Conservation (phyloP, 2,888 invertebrate genomes). For the Hecatera dysodea region DNA sequence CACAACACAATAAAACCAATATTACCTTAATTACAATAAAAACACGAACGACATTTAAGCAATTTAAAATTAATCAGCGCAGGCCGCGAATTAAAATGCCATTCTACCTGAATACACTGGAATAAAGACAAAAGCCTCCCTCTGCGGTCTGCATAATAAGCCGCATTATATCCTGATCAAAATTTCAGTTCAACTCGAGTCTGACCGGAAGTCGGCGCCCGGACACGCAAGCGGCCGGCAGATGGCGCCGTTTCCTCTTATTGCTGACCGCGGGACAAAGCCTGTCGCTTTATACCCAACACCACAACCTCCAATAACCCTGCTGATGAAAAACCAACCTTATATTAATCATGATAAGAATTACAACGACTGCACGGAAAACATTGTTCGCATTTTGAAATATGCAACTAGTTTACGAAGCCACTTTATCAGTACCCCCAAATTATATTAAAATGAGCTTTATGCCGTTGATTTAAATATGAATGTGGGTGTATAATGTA, state of each 20-base stretch:
- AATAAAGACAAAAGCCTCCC: conserved; percentile 57
- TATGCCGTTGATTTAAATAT: conserved; percentile 68
- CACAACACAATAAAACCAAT: conserved; percentile 30
- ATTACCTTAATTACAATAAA: conserved; percentile 44
- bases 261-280: conserved; percentile 87
- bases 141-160: conserved; percentile 77
- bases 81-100: conserved; percentile 29
- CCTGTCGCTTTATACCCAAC: conserved; percentile 77
- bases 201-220: conserved; percentile 80
- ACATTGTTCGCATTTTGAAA: conserved; percentile 77
- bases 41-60: conserved; percentile 35
- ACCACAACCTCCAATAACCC: conserved; percentile 49
- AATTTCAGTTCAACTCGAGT: conserved; percentile 77
- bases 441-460: conserved; percentile 69
- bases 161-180: conserved; percentile 84
- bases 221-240: conserved; percentile 82
- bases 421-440: conserved; percentile 71
- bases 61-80: conserved; percentile 28
- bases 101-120: conserved; percentile 46
- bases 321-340: conserved; percentile 60
- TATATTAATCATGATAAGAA: conserved; percentile 57
- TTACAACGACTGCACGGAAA: conserved; percentile 45
- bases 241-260: conserved; percentile 88
- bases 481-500: conserved; percentile 29
- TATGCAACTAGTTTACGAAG: conserved; percentile 85